Percentiles rank a stretch among this genome's conserved stretches.
Evolutionary conservation across 92 coral and sea anemone genomes (phyloP).

Genomic region (Isaurus tuberculatus): DNA sequence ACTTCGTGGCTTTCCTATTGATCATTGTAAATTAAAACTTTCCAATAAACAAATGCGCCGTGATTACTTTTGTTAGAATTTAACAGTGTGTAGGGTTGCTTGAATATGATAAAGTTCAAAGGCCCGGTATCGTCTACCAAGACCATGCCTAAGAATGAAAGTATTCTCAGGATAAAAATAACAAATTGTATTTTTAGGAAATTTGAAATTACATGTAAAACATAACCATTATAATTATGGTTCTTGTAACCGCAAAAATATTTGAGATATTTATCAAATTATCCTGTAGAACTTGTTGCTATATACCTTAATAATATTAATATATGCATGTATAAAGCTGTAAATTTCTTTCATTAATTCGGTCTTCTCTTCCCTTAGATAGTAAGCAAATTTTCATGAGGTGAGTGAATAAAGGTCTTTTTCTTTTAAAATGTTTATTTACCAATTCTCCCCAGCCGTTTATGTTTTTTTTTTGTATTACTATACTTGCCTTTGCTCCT

Average conservation of each 20-base stretch:
- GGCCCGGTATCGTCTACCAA: constrained; percentile 26
- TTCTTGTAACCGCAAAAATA: constrained; percentile 11
- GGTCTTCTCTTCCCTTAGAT: neutral
- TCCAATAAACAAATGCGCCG: neutral
- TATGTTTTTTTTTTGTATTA: neutral
- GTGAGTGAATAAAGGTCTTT: neutral
- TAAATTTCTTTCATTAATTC: constrained; percentile 24
- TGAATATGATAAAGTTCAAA: constrained; percentile 28
- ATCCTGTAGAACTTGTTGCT: neutral
- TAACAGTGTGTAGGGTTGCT: neutral
- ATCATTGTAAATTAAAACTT: constrained; percentile 1
- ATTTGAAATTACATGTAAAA: constrained; percentile 1
- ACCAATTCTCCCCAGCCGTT: neutral
- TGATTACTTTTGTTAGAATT: neutral
- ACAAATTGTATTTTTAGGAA: neutral
- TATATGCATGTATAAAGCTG: constrained; percentile 33
- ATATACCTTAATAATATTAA: neutral
- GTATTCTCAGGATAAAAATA: neutral
- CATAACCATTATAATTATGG: neutral
- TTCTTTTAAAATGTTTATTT: neutral
- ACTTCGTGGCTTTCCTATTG: neutral
- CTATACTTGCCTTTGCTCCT: neutral
- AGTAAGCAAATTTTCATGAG: neutral
- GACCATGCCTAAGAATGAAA: neutral
- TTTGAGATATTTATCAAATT: neutral